phyloP scores from a whole-genome alignment of 2,888 invertebrate genomes.

The Folsomia manolachei region DNA sequence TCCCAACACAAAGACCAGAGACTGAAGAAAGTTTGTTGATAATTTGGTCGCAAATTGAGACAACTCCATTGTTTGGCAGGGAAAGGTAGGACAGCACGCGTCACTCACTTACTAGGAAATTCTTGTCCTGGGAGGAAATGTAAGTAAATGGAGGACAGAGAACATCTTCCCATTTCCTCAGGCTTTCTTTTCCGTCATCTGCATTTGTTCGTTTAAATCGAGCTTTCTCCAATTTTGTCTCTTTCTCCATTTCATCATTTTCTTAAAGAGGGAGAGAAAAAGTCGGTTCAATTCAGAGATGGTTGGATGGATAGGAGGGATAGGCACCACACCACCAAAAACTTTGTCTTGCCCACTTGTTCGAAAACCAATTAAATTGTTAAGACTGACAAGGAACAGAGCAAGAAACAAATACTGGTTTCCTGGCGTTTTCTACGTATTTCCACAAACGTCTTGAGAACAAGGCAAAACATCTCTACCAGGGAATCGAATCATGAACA shows the following conservation, averaged over 20 bases:
- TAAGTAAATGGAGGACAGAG: not conserved
- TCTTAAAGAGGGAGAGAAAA: not conserved
- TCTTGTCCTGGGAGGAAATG: not conserved
- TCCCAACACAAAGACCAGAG: not conserved
- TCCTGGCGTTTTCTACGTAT: too few relatives aligned
- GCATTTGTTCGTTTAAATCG: not conserved
- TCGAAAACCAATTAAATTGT: constrained; percentile 26
- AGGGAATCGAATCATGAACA: not conserved
- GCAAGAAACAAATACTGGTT: not conserved
- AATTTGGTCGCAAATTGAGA: constrained; percentile 27
- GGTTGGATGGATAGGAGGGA: not conserved
- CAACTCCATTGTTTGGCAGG: not conserved
- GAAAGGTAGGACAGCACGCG: constrained; percentile 12
- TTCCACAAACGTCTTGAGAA: too few relatives aligned
- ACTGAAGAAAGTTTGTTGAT: constrained; percentile 24
- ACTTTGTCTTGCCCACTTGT: not conserved
- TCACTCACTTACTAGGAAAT: not conserved
- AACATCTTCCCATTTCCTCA: not conserved
- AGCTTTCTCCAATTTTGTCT: too few relatives aligned
- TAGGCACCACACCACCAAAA: not conserved
- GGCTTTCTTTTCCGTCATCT: not conserved
- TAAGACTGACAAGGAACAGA: not conserved
- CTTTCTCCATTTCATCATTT: not conserved
- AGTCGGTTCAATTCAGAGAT: not conserved
- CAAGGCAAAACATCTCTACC: not conserved